Evolutionary conservation across 2,113 vertebrate species (phyloP).

Genomic region (Heteronetta atricapilla): DNA sequence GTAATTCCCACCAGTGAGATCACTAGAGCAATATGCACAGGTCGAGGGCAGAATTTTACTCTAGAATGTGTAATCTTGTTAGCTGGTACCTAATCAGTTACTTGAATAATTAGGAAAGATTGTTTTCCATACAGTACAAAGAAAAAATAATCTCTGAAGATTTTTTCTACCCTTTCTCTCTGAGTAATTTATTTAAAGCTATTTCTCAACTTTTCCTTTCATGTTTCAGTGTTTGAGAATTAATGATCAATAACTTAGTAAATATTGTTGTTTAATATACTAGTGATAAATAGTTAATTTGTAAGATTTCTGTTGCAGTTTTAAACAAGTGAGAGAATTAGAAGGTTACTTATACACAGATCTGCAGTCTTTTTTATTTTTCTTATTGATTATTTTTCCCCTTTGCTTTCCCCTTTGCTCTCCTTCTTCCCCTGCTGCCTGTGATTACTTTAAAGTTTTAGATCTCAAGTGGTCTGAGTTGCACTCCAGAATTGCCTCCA

Average conservation of each 20-base stretch:
- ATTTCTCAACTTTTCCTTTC: not conserved
- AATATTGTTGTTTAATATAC: constrained; percentile 13
- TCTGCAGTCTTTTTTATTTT: not conserved
- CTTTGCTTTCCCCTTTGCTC: not conserved
- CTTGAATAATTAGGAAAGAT: not conserved
- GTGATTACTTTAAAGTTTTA: not conserved
- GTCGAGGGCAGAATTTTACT: not conserved
- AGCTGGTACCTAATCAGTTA: not conserved
- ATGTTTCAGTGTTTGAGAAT: not conserved
- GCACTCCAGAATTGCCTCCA: not conserved
- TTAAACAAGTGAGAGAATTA: not conserved
- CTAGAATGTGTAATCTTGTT: not conserved
- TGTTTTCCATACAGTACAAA: not conserved
- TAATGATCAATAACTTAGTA: constrained; percentile 9
- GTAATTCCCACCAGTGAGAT: not conserved
- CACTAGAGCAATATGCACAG: not conserved
- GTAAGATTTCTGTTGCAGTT: not conserved
- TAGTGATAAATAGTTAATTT: constrained; percentile 50
- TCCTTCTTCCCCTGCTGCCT: not conserved
- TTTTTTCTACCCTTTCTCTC: not conserved
- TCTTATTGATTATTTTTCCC: not conserved
- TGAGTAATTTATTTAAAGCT: not conserved
- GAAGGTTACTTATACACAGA: not conserved
- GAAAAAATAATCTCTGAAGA: not conserved
- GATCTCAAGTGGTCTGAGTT: not conserved